Conservation (phyloP, 2,888 invertebrate species). For the Leistus spinibarbis region DNA sequence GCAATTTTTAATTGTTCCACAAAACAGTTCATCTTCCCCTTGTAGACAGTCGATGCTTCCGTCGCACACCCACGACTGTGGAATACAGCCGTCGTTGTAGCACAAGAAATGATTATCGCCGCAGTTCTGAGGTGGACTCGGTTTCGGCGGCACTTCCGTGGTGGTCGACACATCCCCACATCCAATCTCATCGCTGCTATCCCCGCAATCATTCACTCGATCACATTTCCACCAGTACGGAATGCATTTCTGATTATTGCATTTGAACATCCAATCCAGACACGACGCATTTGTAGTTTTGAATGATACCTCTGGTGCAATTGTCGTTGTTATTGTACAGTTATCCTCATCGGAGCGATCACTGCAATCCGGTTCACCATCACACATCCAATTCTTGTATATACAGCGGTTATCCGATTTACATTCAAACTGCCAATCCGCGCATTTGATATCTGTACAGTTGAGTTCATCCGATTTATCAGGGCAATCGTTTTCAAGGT, state of each 20-base stretch:
- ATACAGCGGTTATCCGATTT: constrained; percentile 64
- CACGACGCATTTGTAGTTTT: constrained; percentile 55
- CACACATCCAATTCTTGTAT: constrained; percentile 79
- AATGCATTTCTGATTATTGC: constrained; percentile 71
- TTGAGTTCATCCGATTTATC: constrained; percentile 74
- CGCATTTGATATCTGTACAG: constrained; percentile 70
- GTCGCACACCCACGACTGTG: constrained; percentile 68
- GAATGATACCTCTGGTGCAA: constrained; percentile 45
- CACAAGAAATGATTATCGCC: constrained; percentile 65
- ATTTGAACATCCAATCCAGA: constrained; percentile 80
- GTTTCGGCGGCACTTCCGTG: constrained; percentile 47
- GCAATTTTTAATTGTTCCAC: constrained; percentile 51
- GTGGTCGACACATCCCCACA: constrained; percentile 40
- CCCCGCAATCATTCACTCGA: constrained; percentile 75
- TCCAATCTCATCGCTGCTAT: constrained; percentile 71
- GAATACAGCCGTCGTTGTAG: constrained; percentile 63
- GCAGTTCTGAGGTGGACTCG: constrained; percentile 54
- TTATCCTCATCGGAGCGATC: constrained; percentile 73
- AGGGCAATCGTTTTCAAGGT: constrained; percentile 77
- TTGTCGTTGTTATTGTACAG: constrained; percentile 60
- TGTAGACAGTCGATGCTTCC: constrained; percentile 62
- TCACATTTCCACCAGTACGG: constrained; percentile 86
- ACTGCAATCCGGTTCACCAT: constrained; percentile 78
- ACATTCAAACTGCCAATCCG: constrained; percentile 76
- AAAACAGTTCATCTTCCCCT: constrained; percentile 67